Conservation (phyloP, 2,113 vertebrate species). For the Tupaia tana region DNA sequence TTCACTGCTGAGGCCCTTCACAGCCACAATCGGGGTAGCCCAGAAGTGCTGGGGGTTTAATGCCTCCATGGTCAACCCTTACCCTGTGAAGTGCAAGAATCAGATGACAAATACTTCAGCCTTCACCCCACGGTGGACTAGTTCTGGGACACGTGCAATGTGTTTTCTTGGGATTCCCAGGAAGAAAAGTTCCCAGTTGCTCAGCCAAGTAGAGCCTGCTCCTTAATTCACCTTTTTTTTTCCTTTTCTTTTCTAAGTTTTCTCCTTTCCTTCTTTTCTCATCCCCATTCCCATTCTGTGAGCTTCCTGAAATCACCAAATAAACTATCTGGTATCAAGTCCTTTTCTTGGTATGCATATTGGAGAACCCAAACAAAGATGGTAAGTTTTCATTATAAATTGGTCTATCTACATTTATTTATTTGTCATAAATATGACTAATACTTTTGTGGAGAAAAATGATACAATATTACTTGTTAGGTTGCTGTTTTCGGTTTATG, state of each 20-base stretch:
- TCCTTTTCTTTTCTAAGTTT: neutral
- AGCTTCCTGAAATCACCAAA: neutral
- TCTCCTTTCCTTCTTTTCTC: neutral
- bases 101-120: neutral
- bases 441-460: conserved; percentile 22
- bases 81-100: neutral
- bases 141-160: neutral
- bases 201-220: neutral
- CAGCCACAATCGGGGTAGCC: neutral
- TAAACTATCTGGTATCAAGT: neutral
- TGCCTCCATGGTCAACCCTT: neutral
- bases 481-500: conserved; percentile 12
- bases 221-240: neutral
- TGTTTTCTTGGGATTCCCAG: neutral
- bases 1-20: neutral
- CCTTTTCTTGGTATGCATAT: neutral
- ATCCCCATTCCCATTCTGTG: neutral
- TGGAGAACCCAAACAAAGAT: neutral
- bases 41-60: neutral
- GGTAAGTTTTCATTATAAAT: neutral
- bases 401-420: neutral
- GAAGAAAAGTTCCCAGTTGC: neutral
- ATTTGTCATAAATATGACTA: neutral
- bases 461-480: neutral
- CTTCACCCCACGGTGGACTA: neutral